Evolutionary conservation across 1,140 invertebrate genomes (phyloP).

Genomic region (Helicoverpa zea): DNA sequence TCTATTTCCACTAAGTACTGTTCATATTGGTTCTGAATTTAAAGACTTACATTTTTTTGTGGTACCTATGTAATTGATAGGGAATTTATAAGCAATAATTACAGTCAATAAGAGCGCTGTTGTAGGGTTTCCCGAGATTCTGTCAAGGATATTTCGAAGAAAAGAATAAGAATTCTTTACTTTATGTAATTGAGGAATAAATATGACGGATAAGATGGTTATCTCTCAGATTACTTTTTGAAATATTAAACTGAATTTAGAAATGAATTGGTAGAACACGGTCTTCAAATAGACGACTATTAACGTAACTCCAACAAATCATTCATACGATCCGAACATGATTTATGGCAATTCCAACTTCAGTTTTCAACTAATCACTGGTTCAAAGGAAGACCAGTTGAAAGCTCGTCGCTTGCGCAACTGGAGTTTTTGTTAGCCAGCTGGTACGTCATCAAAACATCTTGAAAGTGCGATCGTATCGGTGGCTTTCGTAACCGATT

Average conservation of each 20-base stretch:
- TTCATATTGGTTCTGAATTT: not conserved
- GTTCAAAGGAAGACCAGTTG: conserved; percentile 33
- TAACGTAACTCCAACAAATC: not conserved
- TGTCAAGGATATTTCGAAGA: not conserved
- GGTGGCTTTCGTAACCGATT: conserved; percentile 69
- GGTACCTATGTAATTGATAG: not conserved
- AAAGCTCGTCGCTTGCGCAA: conserved; percentile 71
- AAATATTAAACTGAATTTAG: too few species aligned
- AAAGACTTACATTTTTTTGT: conserved; percentile 4
- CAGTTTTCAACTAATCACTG: conserved; percentile 33
- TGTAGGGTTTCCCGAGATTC: not conserved
- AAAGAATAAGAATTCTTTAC: too few species aligned
- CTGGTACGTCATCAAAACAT: conserved; percentile 69
- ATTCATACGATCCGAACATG: not conserved
- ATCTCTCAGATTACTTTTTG: not conserved
- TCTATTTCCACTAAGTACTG: too few species aligned
- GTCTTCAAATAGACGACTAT: too few species aligned
- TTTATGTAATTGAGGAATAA: not conserved
- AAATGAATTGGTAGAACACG: too few species aligned
- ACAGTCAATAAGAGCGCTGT: not conserved
- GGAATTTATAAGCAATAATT: not conserved
- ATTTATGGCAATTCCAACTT: conserved; percentile 18
- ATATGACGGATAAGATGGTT: not conserved
- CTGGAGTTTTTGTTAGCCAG: conserved; percentile 70
- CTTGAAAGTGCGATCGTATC: conserved; percentile 79